Conservation (phyloP, 2,113 vertebrate genomes). For the Sakesphorus luctuosus region DNA sequence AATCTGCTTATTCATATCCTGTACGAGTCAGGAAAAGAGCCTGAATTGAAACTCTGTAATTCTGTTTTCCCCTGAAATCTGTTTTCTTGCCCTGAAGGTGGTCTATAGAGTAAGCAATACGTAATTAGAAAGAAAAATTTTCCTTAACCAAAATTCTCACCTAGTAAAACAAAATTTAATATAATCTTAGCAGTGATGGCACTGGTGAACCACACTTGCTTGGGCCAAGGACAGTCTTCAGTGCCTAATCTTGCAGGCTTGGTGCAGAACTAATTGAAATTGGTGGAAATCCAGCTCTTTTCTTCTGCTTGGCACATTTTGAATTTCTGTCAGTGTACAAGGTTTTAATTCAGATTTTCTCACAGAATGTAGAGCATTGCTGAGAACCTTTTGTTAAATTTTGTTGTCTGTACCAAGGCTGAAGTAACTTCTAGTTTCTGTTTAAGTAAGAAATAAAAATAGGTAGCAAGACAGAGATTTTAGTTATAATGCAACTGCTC, state of each 20-base stretch:
- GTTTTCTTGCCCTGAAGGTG: neutral
- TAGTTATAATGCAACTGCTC: neutral
- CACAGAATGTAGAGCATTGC: neutral
- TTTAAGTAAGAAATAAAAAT: neutral
- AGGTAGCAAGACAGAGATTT: neutral
- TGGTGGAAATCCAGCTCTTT: neutral
- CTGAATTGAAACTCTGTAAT: neutral
- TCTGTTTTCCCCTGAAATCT: neutral
- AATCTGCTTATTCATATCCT: constrained; percentile 30
- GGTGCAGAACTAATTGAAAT: neutral
- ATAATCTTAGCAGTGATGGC: neutral
- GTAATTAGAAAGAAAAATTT: neutral
- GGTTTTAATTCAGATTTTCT: neutral
- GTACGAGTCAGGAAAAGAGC: neutral
- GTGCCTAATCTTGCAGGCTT: neutral
- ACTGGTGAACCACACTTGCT: neutral
- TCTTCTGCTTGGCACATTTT: neutral
- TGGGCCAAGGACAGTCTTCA: neutral
- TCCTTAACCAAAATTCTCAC: neutral
- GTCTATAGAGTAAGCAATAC: neutral
- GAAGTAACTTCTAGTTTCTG: neutral
- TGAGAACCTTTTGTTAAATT: neutral
- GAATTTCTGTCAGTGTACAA: neutral
- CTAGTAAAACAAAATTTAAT: neutral
- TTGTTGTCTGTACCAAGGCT: neutral